Evolutionary conservation across 2,797 vertebrate species (phyloP).

Genomic region (Sciaenops ocellatus): DNA sequence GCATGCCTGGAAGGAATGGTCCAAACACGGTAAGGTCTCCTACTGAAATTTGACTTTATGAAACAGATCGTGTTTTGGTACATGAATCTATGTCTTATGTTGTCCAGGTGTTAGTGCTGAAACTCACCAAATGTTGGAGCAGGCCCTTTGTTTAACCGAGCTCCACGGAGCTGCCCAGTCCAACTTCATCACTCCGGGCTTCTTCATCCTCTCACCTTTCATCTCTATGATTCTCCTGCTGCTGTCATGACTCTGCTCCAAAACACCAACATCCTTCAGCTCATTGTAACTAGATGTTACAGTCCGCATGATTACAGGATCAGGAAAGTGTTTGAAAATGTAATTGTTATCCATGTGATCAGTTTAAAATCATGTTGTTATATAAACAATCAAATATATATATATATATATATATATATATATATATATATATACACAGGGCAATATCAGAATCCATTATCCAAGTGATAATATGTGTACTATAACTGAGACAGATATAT

Average conservation of each 20-base stretch:
- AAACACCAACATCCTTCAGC: neutral
- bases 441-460: too few relatives aligned
- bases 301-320: neutral
- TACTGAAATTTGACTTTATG: neutral
- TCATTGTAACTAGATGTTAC: neutral
- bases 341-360: neutral
- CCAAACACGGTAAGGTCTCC: constrained; percentile 71
- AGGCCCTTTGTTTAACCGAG: constrained; percentile 74
- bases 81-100: neutral
- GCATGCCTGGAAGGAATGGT: constrained; percentile 78
- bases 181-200: constrained; percentile 32
- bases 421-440: too few relatives aligned
- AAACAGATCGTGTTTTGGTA: neutral
- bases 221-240: constrained; percentile 77
- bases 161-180: constrained; percentile 55
- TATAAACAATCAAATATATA: too few relatives aligned
- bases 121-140: constrained; percentile 75
- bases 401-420: too few relatives aligned
- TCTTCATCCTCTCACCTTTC: constrained; percentile 41
- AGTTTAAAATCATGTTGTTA: too few relatives aligned
- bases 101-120: constrained; percentile 77
- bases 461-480: neutral
- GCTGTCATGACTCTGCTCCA: constrained; percentile 77
- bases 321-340: neutral
- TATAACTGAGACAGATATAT: too few relatives aligned